Conservation (phyloP, 2,888 invertebrate genomes). For the Calameuta idolon region DNA sequence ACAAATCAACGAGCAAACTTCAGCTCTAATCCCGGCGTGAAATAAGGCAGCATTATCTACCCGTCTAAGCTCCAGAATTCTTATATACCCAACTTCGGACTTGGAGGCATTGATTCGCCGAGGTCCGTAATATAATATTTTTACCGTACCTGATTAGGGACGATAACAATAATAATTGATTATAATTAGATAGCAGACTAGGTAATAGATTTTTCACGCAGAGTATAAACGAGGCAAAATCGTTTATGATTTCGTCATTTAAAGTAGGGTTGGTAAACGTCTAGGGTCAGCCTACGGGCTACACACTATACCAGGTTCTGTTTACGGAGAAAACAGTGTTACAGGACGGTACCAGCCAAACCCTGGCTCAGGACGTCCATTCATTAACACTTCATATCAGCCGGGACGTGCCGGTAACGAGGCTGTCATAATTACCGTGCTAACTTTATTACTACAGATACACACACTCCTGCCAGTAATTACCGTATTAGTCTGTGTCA, state of each 20-base stretch:
- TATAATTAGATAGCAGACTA: background rate
- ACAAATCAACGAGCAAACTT: constrained; percentile 24
- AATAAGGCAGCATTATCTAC: constrained; percentile 22
- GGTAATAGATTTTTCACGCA: background rate
- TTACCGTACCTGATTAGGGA: background rate
- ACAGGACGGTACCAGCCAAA: constrained; percentile 61
- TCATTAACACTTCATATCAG: constrained; percentile 67
- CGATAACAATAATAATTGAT: background rate
- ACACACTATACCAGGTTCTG: constrained; percentile 15
- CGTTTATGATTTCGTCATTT: background rate
- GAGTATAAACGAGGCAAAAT: background rate
- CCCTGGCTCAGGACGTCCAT: constrained; percentile 61
- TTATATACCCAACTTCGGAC: background rate
- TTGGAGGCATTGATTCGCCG: background rate
- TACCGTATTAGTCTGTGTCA: constrained; percentile 19
- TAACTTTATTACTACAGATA: constrained; percentile 63
- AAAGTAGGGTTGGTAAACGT: background rate
- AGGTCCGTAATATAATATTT: background rate
- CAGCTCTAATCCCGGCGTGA: constrained; percentile 23
- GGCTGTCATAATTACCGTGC: constrained; percentile 66
- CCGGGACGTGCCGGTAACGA: constrained; percentile 65
- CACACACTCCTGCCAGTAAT: constrained; percentile 35
- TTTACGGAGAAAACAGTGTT: constrained; percentile 52
- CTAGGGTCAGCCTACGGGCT: background rate
- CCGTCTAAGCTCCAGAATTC: background rate